Conservation (phyloP, 2,888 invertebrate species). For the Macrosiphum euphorbiae region DNA sequence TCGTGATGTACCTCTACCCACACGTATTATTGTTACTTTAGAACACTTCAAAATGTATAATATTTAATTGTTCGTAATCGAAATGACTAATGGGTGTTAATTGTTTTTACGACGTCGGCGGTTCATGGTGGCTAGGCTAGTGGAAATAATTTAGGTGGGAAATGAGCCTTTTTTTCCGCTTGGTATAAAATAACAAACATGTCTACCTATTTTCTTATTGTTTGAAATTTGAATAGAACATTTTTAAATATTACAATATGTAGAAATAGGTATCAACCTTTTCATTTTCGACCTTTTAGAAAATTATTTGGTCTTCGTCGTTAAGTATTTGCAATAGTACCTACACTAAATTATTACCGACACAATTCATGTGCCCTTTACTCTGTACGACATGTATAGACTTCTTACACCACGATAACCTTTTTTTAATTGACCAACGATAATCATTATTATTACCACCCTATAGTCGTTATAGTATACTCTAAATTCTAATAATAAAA, state of each 20-base stretch:
- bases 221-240: neutral
- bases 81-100: neutral
- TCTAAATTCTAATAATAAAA: no score
- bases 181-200: neutral
- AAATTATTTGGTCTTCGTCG: neutral
- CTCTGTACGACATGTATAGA: neutral
- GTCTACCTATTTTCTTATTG: neutral
- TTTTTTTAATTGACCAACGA: constrained; percentile 36
- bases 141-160: neutral
- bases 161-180: neutral
- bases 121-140: neutral
- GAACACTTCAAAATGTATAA: neutral
- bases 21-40: neutral
- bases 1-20: neutral
- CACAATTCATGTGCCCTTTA: constrained; percentile 23
- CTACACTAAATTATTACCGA: neutral
- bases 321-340: neutral
- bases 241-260: neutral
- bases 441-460: neutral
- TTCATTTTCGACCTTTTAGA: constrained; percentile 38
- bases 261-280: constrained; percentile 27
- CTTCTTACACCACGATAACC: constrained; percentile 28
- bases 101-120: constrained; percentile 5
- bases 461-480: neutral
- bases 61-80: neutral